Evolutionary conservation across 2,113 vertebrate genomes (phyloP).

Genomic region (Triplophysa rosa): DNA sequence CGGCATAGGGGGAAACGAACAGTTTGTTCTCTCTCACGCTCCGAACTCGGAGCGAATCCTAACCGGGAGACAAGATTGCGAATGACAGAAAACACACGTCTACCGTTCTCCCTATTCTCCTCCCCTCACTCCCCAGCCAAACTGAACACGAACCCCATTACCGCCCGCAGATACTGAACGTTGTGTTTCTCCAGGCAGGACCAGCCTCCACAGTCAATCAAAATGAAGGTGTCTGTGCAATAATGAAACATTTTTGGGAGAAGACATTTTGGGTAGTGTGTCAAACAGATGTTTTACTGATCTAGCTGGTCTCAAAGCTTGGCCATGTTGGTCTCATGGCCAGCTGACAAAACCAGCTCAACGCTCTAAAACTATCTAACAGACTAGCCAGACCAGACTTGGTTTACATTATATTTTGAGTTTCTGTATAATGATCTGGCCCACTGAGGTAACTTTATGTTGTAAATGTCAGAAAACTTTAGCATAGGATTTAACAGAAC

Average conservation of each 20-base stretch:
- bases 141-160: conserved; percentile 5
- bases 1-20: conserved; percentile 8
- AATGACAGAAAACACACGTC: conserved; percentile 46
- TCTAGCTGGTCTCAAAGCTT: too few species aligned
- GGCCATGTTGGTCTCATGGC: too few species aligned
- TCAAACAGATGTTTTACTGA: too few species aligned
- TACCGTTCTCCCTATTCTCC: conserved; percentile 10
- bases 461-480: neutral
- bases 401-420: too few species aligned
- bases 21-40: conserved; percentile 24
- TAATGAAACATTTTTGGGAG: neutral
- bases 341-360: too few species aligned
- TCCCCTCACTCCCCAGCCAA: conserved; percentile 15
- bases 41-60: conserved; percentile 30
- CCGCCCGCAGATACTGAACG: neutral
- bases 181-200: conserved; percentile 22
- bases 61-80: conserved; percentile 43
- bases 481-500: neutral
- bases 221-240: conserved; percentile 40
- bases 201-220: neutral
- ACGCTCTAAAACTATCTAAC: too few species aligned
- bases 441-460: too few species aligned
- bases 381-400: too few species aligned
- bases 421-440: too few species aligned
- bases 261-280: too few species aligned